Evolutionary conservation across 2,113 vertebrate genomes (phyloP), one percentile per base, ranked within the genome.

Genomic region (Bambusicola thoracicus): DNA sequence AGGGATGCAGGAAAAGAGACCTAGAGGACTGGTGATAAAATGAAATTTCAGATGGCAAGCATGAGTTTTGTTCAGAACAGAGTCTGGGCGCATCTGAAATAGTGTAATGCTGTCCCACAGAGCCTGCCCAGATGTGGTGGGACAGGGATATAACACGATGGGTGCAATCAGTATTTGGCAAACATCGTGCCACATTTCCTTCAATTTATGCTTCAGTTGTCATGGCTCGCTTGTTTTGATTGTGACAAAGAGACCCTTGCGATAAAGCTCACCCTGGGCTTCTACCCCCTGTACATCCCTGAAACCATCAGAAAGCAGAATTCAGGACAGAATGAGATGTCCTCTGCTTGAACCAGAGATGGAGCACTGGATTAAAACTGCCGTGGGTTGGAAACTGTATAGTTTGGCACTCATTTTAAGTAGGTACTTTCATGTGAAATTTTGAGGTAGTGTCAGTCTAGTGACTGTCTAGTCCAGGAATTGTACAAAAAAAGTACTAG

Each of bases 61-160:
- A 43, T 2, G n/a, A 61, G 13, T 61, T 53, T 36, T 53, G 10
- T 80, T 65, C 29, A 19, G 68, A 69, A 38, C 15, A 56, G 17
- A 3, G 17, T 56, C 40, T 63, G 20, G 17, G 55, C 32, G 12
- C 55, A 32, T n/a, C 55, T 58, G 55, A 58, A 58, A 58, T 58
- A 58, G 10, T n/a, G 32, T 25, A 82, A 77, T 3, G 11, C 27
- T 6, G 10, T 85, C 41, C 55, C 43, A 68, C 25, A 62, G 51
- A 36, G 74, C 21, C 30, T 62, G 19, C 41, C 34, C 55, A 72
- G 29, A 55, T 30, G 11, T 1, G 0, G 6, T 83, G 27, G 4
- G 18, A 18, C 48, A 30, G 6, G 15, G 13, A 1, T 27, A 77
- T 41, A 41, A 32, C 32, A 61, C 0, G 0, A 62, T 85, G 51